Evolutionary conservation across 92 coral and sea anemone genomes (phyloP), one percentile per base, ranked within the genome.

Genomic region (Actinostola sp.): DNA sequence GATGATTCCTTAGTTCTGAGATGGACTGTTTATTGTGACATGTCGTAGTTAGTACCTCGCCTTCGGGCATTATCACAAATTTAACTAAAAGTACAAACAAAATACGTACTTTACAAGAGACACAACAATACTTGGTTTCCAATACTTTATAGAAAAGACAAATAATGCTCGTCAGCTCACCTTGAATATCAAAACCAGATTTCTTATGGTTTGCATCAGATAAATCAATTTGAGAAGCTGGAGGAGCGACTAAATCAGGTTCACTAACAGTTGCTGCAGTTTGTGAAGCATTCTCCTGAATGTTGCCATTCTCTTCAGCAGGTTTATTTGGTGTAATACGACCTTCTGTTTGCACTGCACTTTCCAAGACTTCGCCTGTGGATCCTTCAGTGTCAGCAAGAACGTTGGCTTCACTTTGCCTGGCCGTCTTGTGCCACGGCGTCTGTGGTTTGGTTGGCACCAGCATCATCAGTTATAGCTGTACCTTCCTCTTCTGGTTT

Each of bases 21-120:
- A 94, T 78, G 39, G 80, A 55, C 67, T 91, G 92, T 45, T 77
- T 86, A 39, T 74, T 59, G 32, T 90, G 76, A 72, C 93, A 91
- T 10, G 53, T 75, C 84, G 89, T 72, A 28, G 82, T 51, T 31
- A 85, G 52, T 9, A 94, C 88, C 13, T 87, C 89, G 21, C 97
- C 98, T 32, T 94, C 94, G 9, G 98, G 95, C 97, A 91, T 94
- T 24, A 91, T 79, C 72, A 94, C 85, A 67, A 94, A 87, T 56
- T 91, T 91, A 25, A 94, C 98, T 94, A 63, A 12, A 81, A 73
- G 32, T 36, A 71, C 27, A 73, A 39, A 66, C 23, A 25, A 62
- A 63, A 33, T 16, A 17, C 39, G 8, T 27, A 8, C 1, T 0
- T 20, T n/a, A 2, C 19, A 3, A 59, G 10, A 30, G 3, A 3